Base-by-base conservation (phyloP, 30 jellyfish, hydroid and myxozoan species). In the Cassiopea andromeda region DNA sequence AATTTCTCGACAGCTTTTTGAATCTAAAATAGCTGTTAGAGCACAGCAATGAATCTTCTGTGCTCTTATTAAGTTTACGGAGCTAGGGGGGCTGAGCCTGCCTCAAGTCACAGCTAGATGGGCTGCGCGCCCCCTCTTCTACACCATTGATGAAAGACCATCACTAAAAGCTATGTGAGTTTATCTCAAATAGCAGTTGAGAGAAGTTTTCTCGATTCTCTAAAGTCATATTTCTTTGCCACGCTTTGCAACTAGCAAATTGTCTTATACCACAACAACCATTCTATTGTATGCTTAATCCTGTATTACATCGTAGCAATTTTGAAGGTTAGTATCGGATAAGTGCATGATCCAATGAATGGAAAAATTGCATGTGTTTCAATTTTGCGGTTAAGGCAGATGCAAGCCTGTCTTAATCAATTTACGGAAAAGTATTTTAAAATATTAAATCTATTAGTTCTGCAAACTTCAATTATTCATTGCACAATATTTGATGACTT, bases 331-430 rank as follows among this genome's bases (percentile, higher is more conserved):
- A 17, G 15, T 64, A 14, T 5, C 73, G 8, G 43, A 64, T 64
- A 64, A 64, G 5, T 2, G 38, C 15, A 9, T 64, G 15, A 64
- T 64, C 73, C 27, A 17, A 5, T 14, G 15, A 14, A 4, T 4
- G 43, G 43, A 17, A 17, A 64, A 13, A 58, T 6, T 64, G 27
- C 73, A 64, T 64, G 43, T 9, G 19, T 17, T 64, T 64, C 15
- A 64, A 2, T 5, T 64, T 64, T 64, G 73, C 43, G 73, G 73
- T 64, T 64, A 64, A 13, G 73, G 73, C 73, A 64, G 73, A 64
- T 64, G 73, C 73, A 64, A 9, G 73, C 38, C 15, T 5, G 0
- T 54, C 64, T 3, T 54, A 54, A 54, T 3, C 64, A 54, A 3
- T 54, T 6, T 3, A 54, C 64, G 64, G 12, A 54, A 54, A 54